Evolutionary conservation across 2,888 invertebrate species (phyloP).

Genomic region (Camptogramma bilineatum): DNA sequence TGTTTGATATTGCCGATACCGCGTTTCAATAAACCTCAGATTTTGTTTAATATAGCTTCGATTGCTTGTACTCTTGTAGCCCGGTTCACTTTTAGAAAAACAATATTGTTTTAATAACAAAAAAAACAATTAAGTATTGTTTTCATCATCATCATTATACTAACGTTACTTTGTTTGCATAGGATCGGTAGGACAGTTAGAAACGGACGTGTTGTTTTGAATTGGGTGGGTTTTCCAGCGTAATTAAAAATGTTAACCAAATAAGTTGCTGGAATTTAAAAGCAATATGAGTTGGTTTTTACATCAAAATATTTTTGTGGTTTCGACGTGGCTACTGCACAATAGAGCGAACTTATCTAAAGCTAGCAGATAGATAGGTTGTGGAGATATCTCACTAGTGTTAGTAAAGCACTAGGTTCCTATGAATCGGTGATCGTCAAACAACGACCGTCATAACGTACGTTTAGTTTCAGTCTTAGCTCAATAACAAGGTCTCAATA

Average conservation of each 20-base stretch:
- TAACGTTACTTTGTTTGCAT: not conserved
- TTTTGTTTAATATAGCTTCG: constrained; percentile 27
- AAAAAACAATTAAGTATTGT: too few relatives aligned
- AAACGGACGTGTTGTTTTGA: not conserved
- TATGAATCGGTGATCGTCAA: not conserved
- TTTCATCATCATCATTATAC: not conserved
- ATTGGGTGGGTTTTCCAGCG: too few relatives aligned
- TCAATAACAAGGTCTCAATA: too few relatives aligned
- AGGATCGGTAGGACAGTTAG: not conserved
- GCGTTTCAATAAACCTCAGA: constrained; percentile 5
- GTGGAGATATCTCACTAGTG: not conserved
- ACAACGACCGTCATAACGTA: not conserved
- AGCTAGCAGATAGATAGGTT: not conserved
- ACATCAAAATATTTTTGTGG: too few relatives aligned
- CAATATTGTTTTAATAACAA: constrained; percentile 19
- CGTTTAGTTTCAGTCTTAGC: too few relatives aligned
- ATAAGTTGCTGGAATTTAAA: too few relatives aligned
- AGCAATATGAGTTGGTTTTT: too few relatives aligned
- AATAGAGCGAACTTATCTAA: not conserved
- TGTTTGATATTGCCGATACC: constrained; percentile 8
- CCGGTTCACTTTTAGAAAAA: constrained; percentile 2
- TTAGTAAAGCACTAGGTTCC: not conserved
- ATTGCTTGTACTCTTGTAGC: constrained; percentile 22
- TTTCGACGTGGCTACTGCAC: too few relatives aligned
- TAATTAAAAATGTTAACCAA: too few relatives aligned